phyloP scores from a whole-genome alignment of 1,140 invertebrate genomes.

The Laodelphax striatellus region DNA sequence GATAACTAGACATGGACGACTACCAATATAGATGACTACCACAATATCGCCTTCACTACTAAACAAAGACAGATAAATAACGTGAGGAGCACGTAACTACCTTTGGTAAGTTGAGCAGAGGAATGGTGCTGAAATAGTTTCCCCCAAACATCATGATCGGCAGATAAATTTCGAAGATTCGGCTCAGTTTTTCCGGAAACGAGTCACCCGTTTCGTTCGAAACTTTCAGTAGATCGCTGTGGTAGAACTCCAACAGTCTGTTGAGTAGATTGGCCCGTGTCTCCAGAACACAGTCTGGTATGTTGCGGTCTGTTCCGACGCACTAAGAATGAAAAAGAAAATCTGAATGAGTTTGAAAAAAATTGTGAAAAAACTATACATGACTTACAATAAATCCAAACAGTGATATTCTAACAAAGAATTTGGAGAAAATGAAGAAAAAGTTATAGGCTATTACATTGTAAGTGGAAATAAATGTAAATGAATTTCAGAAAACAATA shows the following conservation, averaged over 20 bases:
- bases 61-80: no score
- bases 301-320: constrained; percentile 73
- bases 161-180: constrained; percentile 73
- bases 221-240: constrained; percentile 59
- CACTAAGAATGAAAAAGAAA: constrained; percentile 39
- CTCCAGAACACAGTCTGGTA: constrained; percentile 63
- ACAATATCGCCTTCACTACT: no score
- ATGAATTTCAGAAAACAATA: no score
- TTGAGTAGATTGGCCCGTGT: constrained; percentile 58
- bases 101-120: constrained; percentile 64
- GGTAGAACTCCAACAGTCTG: constrained; percentile 62
- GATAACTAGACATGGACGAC: no score
- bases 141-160: constrained; percentile 65
- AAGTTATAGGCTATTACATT: no score
- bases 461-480: no score
- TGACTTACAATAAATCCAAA: no score
- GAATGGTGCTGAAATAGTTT: constrained; percentile 64
- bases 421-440: no score
- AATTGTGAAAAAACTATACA: no score
- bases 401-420: no score
- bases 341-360: no score
- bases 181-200: constrained; percentile 62
- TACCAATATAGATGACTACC: no score
- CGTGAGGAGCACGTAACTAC: constrained; percentile 29
- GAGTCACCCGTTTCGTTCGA: constrained; percentile 45